Percentiles rank a stretch among this genome's conserved stretches.
Evolutionary conservation across 2,888 invertebrate genomes (phyloP).

Genomic region (Chirona hameri): DNA sequence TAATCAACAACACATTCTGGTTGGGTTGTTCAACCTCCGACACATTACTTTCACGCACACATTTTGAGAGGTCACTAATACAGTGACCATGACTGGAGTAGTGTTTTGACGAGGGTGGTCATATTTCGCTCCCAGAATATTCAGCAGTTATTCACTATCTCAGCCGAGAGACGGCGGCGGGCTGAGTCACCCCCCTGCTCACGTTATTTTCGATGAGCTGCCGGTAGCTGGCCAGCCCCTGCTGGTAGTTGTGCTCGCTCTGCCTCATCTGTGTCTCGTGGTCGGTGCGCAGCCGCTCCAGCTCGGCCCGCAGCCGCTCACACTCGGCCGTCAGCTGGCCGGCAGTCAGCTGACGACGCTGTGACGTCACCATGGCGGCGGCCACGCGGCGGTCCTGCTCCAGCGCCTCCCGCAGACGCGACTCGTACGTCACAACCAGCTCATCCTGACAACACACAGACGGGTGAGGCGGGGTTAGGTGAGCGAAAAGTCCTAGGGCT

Average conservation of each 20-base stretch:
- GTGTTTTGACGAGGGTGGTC: too few relatives aligned
- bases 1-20: too few relatives aligned
- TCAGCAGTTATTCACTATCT: too few relatives aligned
- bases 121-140: too few relatives aligned
- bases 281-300: neutral
- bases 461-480: neutral
- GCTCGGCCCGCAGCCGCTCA: neutral
- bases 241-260: neutral
- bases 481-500: neutral
- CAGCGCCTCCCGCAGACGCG: neutral
- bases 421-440: neutral
- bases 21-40: too few relatives aligned
- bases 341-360: neutral
- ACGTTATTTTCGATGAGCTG: neutral
- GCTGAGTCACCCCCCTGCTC: neutral
- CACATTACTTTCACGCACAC: too few relatives aligned
- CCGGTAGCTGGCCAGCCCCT: constrained; percentile 10
- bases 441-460: neutral
- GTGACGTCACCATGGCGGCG: neutral
- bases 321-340: neutral
- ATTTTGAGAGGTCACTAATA: too few relatives aligned
- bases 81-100: too few relatives aligned
- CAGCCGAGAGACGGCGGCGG: too few relatives aligned
- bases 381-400: neutral
- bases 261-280: neutral